These are phyloP conservation scores for Meghimatium bilineatum DNA, from an alignment of 2,888 invertebrate species.

Conservation along the genomic window DNA sequence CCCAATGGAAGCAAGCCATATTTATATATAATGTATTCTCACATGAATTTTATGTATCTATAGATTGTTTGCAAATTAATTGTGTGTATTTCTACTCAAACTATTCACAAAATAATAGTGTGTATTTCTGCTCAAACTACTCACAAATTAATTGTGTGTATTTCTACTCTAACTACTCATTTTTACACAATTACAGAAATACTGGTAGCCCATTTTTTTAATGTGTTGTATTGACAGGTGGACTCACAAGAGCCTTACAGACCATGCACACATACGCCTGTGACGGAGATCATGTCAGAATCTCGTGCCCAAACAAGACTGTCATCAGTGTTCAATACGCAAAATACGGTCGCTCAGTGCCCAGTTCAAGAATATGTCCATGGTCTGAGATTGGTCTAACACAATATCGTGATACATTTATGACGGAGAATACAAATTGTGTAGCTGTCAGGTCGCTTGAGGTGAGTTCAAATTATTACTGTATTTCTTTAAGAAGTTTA, in stretches of 20 bases:
- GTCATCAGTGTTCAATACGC: slow-evolving; percentile 93
- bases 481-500: too few species aligned
- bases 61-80: too few species aligned
- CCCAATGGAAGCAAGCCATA: too few species aligned
- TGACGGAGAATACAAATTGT: slow-evolving; percentile 63
- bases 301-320: slow-evolving; percentile 93
- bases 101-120: too few species aligned
- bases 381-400: slow-evolving; percentile 24
- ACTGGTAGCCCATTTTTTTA: too few species aligned
- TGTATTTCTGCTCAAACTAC: too few species aligned
- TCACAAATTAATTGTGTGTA: too few species aligned
- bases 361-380: slow-evolving; percentile 71
- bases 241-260: slow-evolving; percentile 91
- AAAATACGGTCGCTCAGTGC: slow-evolving; percentile 88
- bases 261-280: slow-evolving; percentile 94
- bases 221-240: slow-evolving; percentile 79
- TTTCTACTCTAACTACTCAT: too few species aligned
- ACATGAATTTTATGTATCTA: too few species aligned
- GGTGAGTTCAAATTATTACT: slow-evolving; percentile 33
- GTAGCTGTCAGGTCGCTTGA: slow-evolving; percentile 50
- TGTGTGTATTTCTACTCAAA: too few species aligned
- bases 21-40: too few species aligned
- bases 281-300: slow-evolving; percentile 90
- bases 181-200: too few species aligned
- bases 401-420: slow-evolving; percentile 22